Percentiles rank a stretch among this genome's conserved stretches.
Conservation (phyloP, 2,113 vertebrate genomes). For the Morone saxatilis region DNA sequence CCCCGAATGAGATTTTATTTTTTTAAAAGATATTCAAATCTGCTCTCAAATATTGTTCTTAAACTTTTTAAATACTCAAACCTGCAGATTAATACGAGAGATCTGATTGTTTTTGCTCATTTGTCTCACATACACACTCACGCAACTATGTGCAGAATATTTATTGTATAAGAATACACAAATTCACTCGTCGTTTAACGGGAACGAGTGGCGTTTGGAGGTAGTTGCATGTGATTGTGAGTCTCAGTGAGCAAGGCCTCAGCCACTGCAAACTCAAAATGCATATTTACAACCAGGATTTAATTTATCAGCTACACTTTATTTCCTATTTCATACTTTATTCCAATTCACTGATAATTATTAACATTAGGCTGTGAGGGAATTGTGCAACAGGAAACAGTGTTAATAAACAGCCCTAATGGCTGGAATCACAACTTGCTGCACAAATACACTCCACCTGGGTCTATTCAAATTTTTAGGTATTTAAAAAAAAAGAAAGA, state of each 20-base stretch:
- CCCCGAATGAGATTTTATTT: background rate
- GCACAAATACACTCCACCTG: background rate
- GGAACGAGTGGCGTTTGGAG: background rate
- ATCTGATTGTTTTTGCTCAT: background rate
- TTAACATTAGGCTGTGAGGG: background rate
- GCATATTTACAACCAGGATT: background rate
- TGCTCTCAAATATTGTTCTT: background rate
- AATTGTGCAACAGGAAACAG: background rate
- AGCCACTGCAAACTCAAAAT: background rate
- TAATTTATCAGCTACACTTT: background rate
- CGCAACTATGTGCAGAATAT: background rate
- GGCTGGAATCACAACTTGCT: background rate
- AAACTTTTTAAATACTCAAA: background rate
- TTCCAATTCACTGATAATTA: background rate
- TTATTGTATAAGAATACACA: background rate
- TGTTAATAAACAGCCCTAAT: background rate
- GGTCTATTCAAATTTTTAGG: background rate
- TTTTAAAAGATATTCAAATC: background rate
- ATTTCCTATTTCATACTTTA: background rate
- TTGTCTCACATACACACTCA: background rate
- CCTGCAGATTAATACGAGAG: background rate
- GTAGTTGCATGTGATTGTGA: background rate
- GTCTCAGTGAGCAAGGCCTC: background rate
- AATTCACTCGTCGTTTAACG: background rate
- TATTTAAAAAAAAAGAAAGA: background rate